These are phyloP conservation scores for Periplaneta americana DNA, from an alignment of 1,140 invertebrate species.

Conservation along the genomic window DNA sequence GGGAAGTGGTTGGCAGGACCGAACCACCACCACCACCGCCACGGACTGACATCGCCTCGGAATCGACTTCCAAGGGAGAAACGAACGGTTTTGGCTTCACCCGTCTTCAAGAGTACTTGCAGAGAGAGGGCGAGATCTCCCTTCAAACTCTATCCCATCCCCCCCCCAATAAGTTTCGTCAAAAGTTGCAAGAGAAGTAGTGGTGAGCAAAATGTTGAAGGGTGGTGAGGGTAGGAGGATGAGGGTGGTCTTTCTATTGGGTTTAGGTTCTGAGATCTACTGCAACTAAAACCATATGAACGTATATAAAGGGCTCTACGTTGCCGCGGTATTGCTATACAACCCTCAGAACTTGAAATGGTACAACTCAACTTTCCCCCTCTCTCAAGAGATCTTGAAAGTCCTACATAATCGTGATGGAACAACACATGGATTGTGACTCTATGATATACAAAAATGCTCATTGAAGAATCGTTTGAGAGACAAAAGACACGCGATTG, in stretches of 20 bases:
- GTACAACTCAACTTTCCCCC: not conserved
- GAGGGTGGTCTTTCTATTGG: not conserved
- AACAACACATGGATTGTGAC: no score
- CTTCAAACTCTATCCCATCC: not conserved
- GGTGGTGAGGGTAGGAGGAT: not conserved
- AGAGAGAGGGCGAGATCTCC: not conserved
- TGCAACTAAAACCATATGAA: not conserved
- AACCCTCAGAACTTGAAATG: not conserved
- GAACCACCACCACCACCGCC: no score
- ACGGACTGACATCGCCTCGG: not conserved
- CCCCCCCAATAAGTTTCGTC: not conserved
- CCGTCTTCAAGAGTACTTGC: not conserved
- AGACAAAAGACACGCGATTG: no score
- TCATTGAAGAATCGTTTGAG: no score
- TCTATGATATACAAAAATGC: no score
- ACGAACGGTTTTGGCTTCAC: not conserved
- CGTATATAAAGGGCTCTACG: not conserved
- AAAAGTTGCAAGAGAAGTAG: no score
- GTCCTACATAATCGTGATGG: no score
- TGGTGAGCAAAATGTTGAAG: no score
- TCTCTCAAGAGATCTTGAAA: not conserved
- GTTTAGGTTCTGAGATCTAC: not conserved
- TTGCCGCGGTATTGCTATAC: no score
- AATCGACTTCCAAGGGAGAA: not conserved
- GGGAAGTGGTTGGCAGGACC: no score